Evolutionary conservation across 1,140 invertebrate species (phyloP), one percentile per base, ranked within the genome.

Genomic region (Tenebrio molitor): DNA sequence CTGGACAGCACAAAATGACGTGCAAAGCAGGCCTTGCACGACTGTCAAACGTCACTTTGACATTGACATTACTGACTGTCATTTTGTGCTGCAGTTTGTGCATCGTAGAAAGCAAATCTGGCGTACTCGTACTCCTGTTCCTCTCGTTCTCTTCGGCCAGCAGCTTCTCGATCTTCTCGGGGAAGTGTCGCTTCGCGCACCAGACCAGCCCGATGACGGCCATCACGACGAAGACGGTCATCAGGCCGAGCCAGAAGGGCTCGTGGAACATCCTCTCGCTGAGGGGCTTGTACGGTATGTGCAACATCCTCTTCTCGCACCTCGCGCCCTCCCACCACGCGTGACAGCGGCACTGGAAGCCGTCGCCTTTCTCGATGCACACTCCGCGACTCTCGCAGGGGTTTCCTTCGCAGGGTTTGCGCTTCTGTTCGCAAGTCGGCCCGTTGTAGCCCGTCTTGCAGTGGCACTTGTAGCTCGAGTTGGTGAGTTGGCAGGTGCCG

Each of bases 241-340:
- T 92, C 10, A 94, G 84, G 1, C 92, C 92, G 10, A 94, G 82
- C 92, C 92, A 94, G 81, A 94, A 94, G 0, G 92, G 92, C 81
- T 94, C 92, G 76, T 93, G 90, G 2, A 94, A 84, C 92, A 94
- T 93, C 16, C 92, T 81, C 66, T 92, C 86, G 36, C 89, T 89
- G 16, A 92, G 78, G 1, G 91, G 90, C 73, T 89, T 90, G 80
- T 88, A 91, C 0, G 90, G 90, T 73, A 92, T 91, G 74, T 87
- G 82, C 67, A 87, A 77, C 84, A 90, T 89, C 19, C 88, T 82
- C 50, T 86, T 77, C 82, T 93, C 85, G 85, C 90, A 89, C 77
- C 86, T 77, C 10, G 84, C 15, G 74, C 74, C 82, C 73, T 83
- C 81, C 82, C 82, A 83, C 83, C 91, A 93, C 0, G 90, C 89